Evolutionary conservation across 2,888 invertebrate genomes (phyloP).

Genomic region (Cyclophora punctaria): DNA sequence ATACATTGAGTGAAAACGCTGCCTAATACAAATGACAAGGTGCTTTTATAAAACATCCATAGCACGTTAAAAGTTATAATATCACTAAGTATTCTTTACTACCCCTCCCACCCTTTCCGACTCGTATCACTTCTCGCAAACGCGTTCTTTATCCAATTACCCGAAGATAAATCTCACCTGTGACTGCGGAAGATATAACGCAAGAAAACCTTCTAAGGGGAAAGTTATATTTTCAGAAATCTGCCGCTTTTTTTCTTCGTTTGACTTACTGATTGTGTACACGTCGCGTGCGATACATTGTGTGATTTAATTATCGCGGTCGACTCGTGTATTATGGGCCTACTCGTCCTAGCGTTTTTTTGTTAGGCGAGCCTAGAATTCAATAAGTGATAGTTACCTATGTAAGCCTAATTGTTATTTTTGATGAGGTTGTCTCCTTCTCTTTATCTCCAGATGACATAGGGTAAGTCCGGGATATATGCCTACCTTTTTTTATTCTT

Average conservation of each 20-base stretch:
- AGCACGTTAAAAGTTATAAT: constrained; percentile 26
- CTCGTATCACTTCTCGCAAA: constrained; percentile 67
- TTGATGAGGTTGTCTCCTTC: too few relatives aligned
- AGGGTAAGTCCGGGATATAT: too few relatives aligned
- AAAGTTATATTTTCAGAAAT: constrained; percentile 61
- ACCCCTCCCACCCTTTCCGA: constrained; percentile 44
- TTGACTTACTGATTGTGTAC: constrained; percentile 38
- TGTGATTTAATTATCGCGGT: constrained; percentile 30
- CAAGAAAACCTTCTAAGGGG: constrained; percentile 48
- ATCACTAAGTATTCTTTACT: constrained; percentile 38
- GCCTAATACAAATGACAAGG: too few relatives aligned
- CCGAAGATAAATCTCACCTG: constrained; percentile 75
- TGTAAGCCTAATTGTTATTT: background rate
- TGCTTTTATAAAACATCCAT: too few relatives aligned
- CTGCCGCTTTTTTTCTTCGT: constrained; percentile 43
- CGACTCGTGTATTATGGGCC: constrained; percentile 4
- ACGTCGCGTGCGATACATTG: constrained; percentile 34
- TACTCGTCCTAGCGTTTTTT: background rate
- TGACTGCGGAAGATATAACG: constrained; percentile 66
- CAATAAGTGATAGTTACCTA: background rate
- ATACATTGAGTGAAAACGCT: too few relatives aligned
- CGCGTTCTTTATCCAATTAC: constrained; percentile 75
- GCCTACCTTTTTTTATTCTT: too few relatives aligned
- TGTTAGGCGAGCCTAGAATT: background rate
- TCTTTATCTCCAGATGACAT: too few relatives aligned